Conservation (phyloP, 1,140 invertebrate species). For the Drosophila athabasca region DNA sequence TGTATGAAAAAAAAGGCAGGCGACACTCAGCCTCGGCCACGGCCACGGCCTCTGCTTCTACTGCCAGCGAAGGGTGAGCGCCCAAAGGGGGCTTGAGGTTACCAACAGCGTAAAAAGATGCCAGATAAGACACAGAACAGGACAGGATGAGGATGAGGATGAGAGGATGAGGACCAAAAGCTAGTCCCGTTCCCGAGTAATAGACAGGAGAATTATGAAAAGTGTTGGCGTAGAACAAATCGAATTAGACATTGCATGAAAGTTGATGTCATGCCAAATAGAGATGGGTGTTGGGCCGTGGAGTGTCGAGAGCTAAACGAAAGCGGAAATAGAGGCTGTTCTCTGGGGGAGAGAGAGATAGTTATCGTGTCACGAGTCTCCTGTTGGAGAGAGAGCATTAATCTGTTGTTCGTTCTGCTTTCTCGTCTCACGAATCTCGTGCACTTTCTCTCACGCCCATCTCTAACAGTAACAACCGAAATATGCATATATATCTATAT, state of each 20-base stretch:
- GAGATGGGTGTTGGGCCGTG: slow-evolving; percentile 6
- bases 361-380: no score
- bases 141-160: slow-evolving; percentile 29
- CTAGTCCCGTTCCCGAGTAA: slow-evolving; percentile 46
- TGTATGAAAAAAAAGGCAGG: slow-evolving; percentile 58
- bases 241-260: slow-evolving; percentile 77
- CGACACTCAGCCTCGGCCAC: slow-evolving; percentile 13
- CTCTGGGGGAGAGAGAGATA: no score
- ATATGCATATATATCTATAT: neutral
- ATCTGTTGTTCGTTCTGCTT: no score
- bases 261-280: slow-evolving; percentile 51
- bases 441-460: neutral
- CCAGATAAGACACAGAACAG: slow-evolving; percentile 67
- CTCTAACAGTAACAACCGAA: slow-evolving; percentile 12
- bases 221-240: slow-evolving; percentile 82
- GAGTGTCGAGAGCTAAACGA: neutral
- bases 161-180: slow-evolving; percentile 8
- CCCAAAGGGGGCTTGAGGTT: slow-evolving; percentile 52
- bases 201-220: slow-evolving; percentile 78
- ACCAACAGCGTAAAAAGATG: slow-evolving; percentile 63
- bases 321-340: slow-evolving; percentile 1
- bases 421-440: neutral
- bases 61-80: neutral
- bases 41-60: no score
- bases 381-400: no score